Percentiles rank a stretch among this genome's conserved stretches.
Conservation (phyloP, 2,888 invertebrate species). For the Steinernema carpocapsae region DNA sequence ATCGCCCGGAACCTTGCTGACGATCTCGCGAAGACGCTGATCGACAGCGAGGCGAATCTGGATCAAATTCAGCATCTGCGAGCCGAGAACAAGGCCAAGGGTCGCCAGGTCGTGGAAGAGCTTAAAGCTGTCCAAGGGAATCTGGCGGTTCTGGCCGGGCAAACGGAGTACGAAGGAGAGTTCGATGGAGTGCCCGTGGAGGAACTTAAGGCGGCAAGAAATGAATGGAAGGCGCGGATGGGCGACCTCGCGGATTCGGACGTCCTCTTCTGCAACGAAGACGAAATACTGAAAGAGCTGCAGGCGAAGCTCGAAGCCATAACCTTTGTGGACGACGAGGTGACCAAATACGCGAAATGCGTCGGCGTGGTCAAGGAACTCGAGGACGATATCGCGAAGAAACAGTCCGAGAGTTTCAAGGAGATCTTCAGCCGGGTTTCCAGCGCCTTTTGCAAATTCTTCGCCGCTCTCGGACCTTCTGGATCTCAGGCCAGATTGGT, state of each 20-base stretch:
- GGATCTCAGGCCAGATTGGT: background rate
- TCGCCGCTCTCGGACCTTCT: constrained; percentile 11
- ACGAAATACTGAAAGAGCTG: constrained; percentile 12
- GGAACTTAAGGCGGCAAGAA: background rate
- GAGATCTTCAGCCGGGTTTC: constrained; percentile 1
- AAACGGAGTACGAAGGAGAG: background rate
- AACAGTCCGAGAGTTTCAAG: background rate
- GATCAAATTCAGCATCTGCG: background rate
- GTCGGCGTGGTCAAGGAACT: background rate
- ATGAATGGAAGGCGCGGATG: background rate
- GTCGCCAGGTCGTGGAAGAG: background rate
- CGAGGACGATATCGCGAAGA: background rate
- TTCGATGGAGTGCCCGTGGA: constrained; percentile 7
- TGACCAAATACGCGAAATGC: background rate
- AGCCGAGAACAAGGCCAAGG: background rate
- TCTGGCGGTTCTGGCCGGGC: background rate
- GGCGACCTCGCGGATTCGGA: background rate
- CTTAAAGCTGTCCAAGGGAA: background rate
- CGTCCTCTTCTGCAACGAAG: constrained; percentile 7
- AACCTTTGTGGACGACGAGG: background rate
- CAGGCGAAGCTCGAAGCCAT: background rate
- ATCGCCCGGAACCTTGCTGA: too few relatives aligned
- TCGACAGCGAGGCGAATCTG: background rate
- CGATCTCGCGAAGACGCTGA: background rate
- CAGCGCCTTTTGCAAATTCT: background rate